A percentile compares a stretch with the other conserved stretches of the same genome.
These are phyloP conservation scores for Paramormyrops kingsleyae DNA, from an alignment of 2,113 vertebrate species.

Conservation along the genomic window DNA sequence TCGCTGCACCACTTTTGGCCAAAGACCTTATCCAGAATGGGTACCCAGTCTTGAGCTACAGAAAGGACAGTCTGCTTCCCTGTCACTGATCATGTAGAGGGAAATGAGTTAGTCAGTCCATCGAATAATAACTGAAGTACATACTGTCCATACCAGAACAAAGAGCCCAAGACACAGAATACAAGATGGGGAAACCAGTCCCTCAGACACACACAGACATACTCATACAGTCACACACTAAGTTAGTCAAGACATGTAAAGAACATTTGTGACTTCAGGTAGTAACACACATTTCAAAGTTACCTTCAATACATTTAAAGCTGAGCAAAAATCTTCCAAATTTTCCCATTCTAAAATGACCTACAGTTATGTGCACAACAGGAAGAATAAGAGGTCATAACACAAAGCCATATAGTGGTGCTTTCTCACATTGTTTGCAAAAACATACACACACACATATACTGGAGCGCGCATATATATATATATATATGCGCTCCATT, in stretches of 20 bases:
- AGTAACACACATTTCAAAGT: background rate
- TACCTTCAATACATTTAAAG: background rate
- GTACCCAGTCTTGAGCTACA: constrained; percentile 63
- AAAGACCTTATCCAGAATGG: constrained; percentile 65
- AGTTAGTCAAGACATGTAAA: background rate
- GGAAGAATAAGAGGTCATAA: background rate
- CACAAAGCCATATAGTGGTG: background rate
- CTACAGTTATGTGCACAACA: background rate
- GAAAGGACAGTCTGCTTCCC: constrained; percentile 41
- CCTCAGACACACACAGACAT: background rate
- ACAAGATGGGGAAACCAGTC: background rate
- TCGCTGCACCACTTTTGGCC: constrained; percentile 64
- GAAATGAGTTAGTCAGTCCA: background rate
- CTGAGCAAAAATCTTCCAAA: background rate
- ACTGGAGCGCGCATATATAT: too few species aligned
- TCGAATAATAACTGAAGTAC: background rate
- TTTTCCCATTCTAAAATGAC: background rate
- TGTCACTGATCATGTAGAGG: constrained; percentile 24
- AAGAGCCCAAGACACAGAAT: background rate
- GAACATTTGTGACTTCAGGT: background rate
- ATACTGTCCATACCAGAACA: background rate
- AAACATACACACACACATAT: too few species aligned
- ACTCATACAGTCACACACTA: background rate
- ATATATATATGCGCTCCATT: too few species aligned
- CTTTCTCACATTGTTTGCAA: background rate